Evolutionary conservation across 2,113 vertebrate species (phyloP).

Genomic region (Otolemur garnettii): DNA sequence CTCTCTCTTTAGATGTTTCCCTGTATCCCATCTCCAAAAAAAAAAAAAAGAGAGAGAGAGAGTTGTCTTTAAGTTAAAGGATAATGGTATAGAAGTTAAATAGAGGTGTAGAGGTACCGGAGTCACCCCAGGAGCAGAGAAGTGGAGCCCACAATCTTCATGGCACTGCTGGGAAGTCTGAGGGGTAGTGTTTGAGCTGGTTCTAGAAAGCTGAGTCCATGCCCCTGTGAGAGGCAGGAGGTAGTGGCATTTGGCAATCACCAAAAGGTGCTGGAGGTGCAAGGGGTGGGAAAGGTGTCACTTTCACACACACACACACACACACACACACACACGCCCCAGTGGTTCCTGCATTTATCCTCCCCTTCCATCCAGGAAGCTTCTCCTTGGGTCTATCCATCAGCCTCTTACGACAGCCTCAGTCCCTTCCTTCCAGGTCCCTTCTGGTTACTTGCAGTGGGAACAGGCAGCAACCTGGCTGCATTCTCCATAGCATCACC

Average conservation of each 20-base stretch:
- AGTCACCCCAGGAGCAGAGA: neutral
- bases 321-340: neutral
- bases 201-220: neutral
- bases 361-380: neutral
- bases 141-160: neutral
- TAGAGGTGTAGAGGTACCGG: neutral
- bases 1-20: no score
- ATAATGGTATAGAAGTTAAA: neutral
- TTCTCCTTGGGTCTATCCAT: neutral
- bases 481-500: neutral
- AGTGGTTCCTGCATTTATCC: neutral
- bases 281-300: neutral
- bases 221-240: neutral
- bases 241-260: neutral
- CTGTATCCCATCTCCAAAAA: neutral
- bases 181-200: neutral
- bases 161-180: neutral
- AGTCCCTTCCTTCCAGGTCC: neutral
- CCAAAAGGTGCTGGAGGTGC: neutral
- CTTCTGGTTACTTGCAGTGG: neutral
- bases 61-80: neutral
- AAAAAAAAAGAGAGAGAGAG: neutral
- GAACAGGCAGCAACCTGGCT: neutral
- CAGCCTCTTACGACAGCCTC: neutral
- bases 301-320: neutral